Percentiles rank a stretch among this genome's conserved stretches.
These are phyloP conservation scores for Synaphobranchus kaupii DNA, from an alignment of 2,797 vertebrate species.

Conservation along the genomic window DNA sequence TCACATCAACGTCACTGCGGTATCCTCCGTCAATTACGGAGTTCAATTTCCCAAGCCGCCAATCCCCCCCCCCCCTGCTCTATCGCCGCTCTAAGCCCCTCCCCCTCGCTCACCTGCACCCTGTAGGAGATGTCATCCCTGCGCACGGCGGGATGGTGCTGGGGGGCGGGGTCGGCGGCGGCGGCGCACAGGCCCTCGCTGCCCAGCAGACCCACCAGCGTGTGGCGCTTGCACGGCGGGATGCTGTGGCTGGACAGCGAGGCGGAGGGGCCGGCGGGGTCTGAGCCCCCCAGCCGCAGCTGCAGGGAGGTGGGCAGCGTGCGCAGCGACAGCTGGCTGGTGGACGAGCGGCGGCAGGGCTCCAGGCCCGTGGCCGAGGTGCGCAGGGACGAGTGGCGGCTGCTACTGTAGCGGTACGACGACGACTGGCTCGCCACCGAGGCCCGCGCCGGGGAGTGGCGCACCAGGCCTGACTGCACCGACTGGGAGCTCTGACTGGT, in stretches of 20 bases:
- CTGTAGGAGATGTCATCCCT: slow-evolving; percentile 95
- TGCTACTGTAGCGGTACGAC: slow-evolving; percentile 92
- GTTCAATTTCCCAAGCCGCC: too few species aligned
- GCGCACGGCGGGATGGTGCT: slow-evolving; percentile 78
- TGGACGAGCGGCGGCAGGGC: slow-evolving; percentile 93
- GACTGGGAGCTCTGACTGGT: slow-evolving; percentile 96
- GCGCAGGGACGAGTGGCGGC: slow-evolving; percentile 92
- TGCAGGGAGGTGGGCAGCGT: slow-evolving; percentile 92
- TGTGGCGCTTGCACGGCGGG: slow-evolving; percentile 91
- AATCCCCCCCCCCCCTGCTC: neutral
- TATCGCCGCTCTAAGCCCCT: neutral
- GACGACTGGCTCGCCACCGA: slow-evolving; percentile 94
- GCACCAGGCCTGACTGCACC: slow-evolving; percentile 87
- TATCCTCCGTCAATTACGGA: neutral
- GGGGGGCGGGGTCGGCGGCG: slow-evolving; percentile 60
- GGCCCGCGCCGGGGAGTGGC: slow-evolving; percentile 92
- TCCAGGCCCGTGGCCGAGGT: slow-evolving; percentile 89
- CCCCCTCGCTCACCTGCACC: slow-evolving; percentile 82
- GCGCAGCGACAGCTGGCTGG: slow-evolving; percentile 94
- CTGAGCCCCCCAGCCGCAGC: slow-evolving; percentile 81
- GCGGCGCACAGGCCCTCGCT: slow-evolving; percentile 74
- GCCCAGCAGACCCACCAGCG: slow-evolving; percentile 89
- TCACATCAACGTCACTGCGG: neutral
- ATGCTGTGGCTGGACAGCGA: slow-evolving; percentile 97
- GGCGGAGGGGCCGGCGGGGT: slow-evolving; percentile 82